Percentiles rank a stretch among this genome's conserved stretches.
These are phyloP conservation scores for Bolborhynchus lineola DNA, from an alignment of 2,113 vertebrate genomes.

Conservation along the genomic window DNA sequence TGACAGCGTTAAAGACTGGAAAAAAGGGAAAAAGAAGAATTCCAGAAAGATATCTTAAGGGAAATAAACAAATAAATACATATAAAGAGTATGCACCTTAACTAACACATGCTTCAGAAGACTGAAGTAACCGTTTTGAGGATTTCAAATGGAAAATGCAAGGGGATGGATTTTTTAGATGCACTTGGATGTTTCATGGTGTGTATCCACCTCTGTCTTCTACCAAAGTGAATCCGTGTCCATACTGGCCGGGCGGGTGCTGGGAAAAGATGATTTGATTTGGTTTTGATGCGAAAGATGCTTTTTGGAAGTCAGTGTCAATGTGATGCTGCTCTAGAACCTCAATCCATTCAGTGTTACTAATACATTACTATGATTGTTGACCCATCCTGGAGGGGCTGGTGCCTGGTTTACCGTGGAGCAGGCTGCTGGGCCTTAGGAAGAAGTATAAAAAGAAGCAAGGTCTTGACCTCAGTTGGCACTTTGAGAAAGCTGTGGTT, in stretches of 20 bases:
- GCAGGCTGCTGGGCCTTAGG: neutral
- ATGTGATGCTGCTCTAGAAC: neutral
- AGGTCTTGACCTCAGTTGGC: neutral
- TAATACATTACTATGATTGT: neutral
- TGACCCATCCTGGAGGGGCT: neutral
- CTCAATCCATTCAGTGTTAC: neutral
- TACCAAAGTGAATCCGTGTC: neutral
- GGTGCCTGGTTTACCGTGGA: neutral
- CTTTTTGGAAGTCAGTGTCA: neutral
- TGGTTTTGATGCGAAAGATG: neutral
- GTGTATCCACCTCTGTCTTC: neutral
- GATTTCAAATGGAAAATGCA: neutral
- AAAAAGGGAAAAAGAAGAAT: neutral
- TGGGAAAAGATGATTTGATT: neutral
- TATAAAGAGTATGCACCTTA: neutral
- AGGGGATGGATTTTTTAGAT: neutral
- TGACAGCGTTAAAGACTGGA: neutral
- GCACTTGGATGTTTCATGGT: neutral
- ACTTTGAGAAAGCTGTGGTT: neutral
- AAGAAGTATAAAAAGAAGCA: neutral
- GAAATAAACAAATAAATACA: neutral
- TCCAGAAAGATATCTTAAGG: neutral
- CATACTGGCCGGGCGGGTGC: neutral
- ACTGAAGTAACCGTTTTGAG: neutral
- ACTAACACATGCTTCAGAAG: neutral